Percentiles rank a stretch among this genome's conserved stretches.
Conservation (phyloP, 2,113 vertebrate species). For the Myiozetetes cayanensis region DNA sequence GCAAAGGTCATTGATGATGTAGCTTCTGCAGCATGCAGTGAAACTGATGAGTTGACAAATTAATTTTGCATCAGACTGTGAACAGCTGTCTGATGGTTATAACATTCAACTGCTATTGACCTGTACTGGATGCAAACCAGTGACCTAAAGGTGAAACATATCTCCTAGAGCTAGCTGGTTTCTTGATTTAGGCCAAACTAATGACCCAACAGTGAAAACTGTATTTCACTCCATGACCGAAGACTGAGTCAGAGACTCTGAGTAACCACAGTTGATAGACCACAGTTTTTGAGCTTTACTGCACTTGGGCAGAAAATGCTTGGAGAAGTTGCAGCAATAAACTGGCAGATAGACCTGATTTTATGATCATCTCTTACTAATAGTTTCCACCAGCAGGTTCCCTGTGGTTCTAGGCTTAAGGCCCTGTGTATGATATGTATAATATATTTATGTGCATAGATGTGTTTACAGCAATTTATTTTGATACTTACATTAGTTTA, state of each 20-base stretch:
- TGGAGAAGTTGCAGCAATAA: neutral
- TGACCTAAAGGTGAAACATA: neutral
- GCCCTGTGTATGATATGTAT: fast-evolving
- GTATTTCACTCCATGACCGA: neutral
- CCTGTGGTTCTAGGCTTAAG: neutral
- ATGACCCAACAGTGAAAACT: neutral
- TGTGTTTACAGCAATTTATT: neutral
- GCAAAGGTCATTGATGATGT: neutral
- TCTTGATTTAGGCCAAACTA: neutral
- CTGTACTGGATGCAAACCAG: neutral
- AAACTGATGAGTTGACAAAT: neutral
- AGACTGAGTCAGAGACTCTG: neutral
- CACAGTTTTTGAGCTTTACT: neutral
- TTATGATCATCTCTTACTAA: neutral
- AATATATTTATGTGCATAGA: fast-evolving
- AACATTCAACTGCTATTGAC: neutral
- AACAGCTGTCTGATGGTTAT: neutral
- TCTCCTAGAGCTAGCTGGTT: neutral
- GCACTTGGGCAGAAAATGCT: neutral
- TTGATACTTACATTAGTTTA: neutral
- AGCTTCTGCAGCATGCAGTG: neutral
- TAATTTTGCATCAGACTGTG: neutral
- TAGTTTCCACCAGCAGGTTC: neutral
- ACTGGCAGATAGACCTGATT: neutral
- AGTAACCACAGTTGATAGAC: neutral